Conservation (phyloP, 2,113 vertebrate species). For the Phoenicopterus ruber region DNA sequence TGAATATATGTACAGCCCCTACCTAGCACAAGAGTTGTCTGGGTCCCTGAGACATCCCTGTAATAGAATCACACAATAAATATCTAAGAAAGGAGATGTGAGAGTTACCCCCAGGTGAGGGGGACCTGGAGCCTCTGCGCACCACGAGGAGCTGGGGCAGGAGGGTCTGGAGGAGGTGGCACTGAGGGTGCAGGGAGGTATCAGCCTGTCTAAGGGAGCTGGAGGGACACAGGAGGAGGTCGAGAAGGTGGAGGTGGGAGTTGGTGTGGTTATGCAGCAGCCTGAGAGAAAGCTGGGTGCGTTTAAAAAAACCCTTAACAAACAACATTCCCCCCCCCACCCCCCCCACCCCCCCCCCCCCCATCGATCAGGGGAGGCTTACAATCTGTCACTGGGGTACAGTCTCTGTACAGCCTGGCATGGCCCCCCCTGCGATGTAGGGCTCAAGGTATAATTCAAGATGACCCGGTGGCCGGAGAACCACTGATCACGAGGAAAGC, state of each 20-base stretch:
- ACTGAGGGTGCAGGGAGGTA: fast-evolving
- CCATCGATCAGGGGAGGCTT: background rate
- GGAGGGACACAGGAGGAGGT: background rate
- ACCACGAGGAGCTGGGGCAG: background rate
- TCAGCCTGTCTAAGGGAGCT: background rate
- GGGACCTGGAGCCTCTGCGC: background rate
- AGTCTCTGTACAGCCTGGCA: background rate
- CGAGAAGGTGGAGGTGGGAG: background rate
- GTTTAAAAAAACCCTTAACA: background rate
- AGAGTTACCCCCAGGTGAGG: background rate
- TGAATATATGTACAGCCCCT: background rate
- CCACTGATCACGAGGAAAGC: background rate
- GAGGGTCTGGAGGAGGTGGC: background rate
- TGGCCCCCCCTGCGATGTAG: fast-evolving
- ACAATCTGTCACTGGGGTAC: background rate
- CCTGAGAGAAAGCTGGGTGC: fast-evolving
- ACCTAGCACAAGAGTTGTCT: background rate
- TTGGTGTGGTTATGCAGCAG: background rate
- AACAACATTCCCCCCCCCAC: too few species aligned
- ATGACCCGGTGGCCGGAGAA: background rate
- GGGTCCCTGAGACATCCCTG: background rate
- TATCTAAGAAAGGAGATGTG: background rate
- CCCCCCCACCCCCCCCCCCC: too few species aligned
- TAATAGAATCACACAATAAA: background rate
- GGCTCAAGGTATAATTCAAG: background rate